A percentile compares a stretch with the other conserved stretches of the same genome.
Evolutionary conservation across 2,113 vertebrate genomes (phyloP).

Genomic region (pig (Sus scrofa)): T2T-Sscrofa CM000814.6:100409501-100410000

Average conservation of each 20-base stretch:
- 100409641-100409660: not conserved
- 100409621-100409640: not conserved
- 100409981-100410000: constrained; percentile 99
- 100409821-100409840: constrained; percentile 18
- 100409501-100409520: not conserved
- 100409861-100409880: constrained; percentile 27
- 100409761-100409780: not conserved
- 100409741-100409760: not conserved
- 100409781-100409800: constrained; percentile 18
- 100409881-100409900: constrained; percentile 15
- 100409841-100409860: constrained; percentile 50
- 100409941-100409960: constrained; percentile 99
- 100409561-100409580: not conserved
- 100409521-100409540: too few species aligned
- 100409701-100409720: not conserved
- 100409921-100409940: constrained; percentile 99
- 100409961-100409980: constrained; percentile 99
- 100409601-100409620: not conserved
- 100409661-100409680: not conserved
- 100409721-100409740: not conserved
- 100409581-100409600: not conserved
- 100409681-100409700: not conserved
- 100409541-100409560: not conserved
- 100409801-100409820: constrained; percentile 55
- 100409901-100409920: constrained; percentile 94